phyloP scores from a whole-genome alignment of 2,888 invertebrate genomes.

The Drosophila hawaiiensis region DNA sequence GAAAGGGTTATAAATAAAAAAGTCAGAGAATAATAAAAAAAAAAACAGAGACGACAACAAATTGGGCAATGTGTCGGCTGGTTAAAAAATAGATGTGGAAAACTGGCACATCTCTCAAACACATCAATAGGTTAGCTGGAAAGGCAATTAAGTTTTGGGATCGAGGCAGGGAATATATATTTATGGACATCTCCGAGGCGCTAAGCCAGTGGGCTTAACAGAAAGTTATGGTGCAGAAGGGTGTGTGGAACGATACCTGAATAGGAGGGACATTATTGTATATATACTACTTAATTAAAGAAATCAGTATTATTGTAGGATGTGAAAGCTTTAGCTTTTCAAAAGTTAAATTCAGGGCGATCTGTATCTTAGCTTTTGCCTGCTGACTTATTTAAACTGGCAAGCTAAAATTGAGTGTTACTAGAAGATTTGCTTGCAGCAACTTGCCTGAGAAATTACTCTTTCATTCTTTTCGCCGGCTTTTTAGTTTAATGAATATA shows the following conservation, averaged over 20 bases:
- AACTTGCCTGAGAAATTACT: background rate
- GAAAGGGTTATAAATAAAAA: slow-evolving; percentile 72
- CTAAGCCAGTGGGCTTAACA: slow-evolving; percentile 14
- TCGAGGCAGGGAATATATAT: background rate
- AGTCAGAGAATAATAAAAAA: background rate
- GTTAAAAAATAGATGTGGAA: slow-evolving; percentile 37
- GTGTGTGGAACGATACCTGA: background rate
- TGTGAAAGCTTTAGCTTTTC: background rate
- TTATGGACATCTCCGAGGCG: slow-evolving; percentile 1
- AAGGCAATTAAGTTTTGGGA: slow-evolving; percentile 33
- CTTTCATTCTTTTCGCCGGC: background rate
- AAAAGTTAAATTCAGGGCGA: background rate
- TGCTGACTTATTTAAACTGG: background rate
- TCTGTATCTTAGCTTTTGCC: background rate
- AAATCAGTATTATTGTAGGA: background rate
- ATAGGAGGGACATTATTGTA: background rate
- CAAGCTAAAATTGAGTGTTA: background rate
- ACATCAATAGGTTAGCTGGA: slow-evolving; percentile 22
- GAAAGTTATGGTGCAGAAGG: slow-evolving; percentile 5
- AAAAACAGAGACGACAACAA: slow-evolving; percentile 22
- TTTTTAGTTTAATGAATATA: background rate
- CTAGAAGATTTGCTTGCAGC: background rate
- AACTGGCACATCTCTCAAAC: slow-evolving; percentile 26
- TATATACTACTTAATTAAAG: background rate
- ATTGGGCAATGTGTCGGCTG: slow-evolving; percentile 44